Evolutionary conservation across 1,140 invertebrate species (phyloP), one percentile per base, ranked within the genome.

Genomic region (Araneus ventricosus): DNA sequence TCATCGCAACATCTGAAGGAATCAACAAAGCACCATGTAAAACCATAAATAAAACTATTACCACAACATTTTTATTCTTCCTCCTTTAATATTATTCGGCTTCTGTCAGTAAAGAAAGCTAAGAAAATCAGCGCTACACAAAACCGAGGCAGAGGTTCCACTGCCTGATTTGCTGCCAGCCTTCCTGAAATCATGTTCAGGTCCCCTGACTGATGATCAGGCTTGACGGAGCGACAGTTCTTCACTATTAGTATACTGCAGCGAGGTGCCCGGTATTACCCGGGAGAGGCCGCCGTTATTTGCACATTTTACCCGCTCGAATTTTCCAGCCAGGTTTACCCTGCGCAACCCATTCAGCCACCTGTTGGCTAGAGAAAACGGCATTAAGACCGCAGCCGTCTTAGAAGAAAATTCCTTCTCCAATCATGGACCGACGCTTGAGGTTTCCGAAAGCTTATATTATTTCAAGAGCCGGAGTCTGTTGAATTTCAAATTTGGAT

Each of bases 121-220:
- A n/a, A 8, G 27, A 34, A 59, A 86, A 61, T 59, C 39, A 88
- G 27, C 57, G 27, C 59, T 34, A 34, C 24, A 24, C 57, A 39
- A 87, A 87, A 87, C 61, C 59, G 24, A 63, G 59, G 22, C n/a
- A 41, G 37, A 67, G 30, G n/a, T 8, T 17, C 37, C 39, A 24
- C 34, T 61, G 8, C 41, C 67, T 90, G 88, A 90, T 90, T 90
- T 90, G 22, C 27, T 27, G 45, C 17, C 34, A 59, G 52, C 30
- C 20, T 27, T 24, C 63, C 37, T 20, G 5, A 91, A 91, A 91
- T 91, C 89, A 84, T 41, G 89, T 41, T 61, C 34, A 57, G 22
- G 82, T 92, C 90, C 90, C 90, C 59, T 92, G 90, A 92, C 90
- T 92, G 90, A 92, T 92, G 90, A 92, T 63, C 80, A 70, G 37